These are phyloP conservation scores for Pyralis farinalis DNA, from an alignment of 2,888 invertebrate species.

Conservation along the genomic window DNA sequence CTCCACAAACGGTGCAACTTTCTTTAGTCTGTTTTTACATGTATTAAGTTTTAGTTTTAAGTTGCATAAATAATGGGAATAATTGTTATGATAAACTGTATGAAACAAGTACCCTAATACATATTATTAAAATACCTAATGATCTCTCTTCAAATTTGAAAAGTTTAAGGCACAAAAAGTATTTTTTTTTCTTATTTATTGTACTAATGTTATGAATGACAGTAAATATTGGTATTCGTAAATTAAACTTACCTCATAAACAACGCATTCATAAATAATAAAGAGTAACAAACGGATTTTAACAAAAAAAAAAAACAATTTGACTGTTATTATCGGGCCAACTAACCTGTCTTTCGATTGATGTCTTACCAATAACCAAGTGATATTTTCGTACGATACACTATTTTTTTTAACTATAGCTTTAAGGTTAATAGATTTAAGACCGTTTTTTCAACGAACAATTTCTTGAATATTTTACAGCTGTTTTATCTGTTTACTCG, in stretches of 20 bases:
- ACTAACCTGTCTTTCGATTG: slow-evolving; percentile 21
- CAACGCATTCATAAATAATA: slow-evolving; percentile 8
- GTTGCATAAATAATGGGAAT: too few species aligned
- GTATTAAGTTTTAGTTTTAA: neutral
- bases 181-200: too few species aligned
- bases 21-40: slow-evolving; percentile 15
- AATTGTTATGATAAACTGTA: neutral
- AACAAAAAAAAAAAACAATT: slow-evolving; percentile 2
- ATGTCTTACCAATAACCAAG: slow-evolving; percentile 63
- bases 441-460: slow-evolving; percentile 65
- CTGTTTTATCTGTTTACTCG: slow-evolving; percentile 38
- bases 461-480: slow-evolving; percentile 31
- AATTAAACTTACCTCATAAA: slow-evolving; percentile 8
- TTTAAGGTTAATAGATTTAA: slow-evolving; percentile 46
- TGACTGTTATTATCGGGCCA: too few species aligned
- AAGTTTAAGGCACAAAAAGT: too few species aligned
- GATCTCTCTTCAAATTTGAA: slow-evolving; percentile 11
- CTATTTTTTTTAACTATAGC: slow-evolving; percentile 53
- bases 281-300: neutral
- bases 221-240: too few species aligned
- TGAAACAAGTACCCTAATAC: neutral
- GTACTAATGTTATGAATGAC: too few species aligned
- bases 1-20: slow-evolving; percentile 26
- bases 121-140: too few species aligned
- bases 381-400: slow-evolving; percentile 62